Percentiles rank a stretch among this genome's conserved stretches.
phyloP scores from a whole-genome alignment of 2,797 vertebrate species.

The Pseudocheirus occidentalis region DNA sequence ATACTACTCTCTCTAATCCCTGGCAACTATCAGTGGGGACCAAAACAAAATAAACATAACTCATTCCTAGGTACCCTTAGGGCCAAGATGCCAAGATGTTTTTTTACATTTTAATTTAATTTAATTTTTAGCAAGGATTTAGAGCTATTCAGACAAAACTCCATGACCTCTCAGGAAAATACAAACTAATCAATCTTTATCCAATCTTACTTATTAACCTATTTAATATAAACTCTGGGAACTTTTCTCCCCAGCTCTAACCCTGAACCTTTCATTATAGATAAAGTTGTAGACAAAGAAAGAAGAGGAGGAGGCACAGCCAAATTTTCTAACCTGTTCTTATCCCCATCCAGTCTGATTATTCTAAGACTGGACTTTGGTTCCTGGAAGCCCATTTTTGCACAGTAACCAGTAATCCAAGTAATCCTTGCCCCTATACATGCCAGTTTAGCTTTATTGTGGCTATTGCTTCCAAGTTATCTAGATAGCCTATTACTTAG shows the following conservation, averaged over 20 bases:
- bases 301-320: not conserved
- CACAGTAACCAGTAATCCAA: not conserved
- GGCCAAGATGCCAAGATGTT: not conserved
- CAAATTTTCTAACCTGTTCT: not conserved
- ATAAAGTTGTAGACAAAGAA: not conserved
- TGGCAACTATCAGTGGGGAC: not conserved
- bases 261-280: not conserved
- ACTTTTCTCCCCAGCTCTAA: not conserved
- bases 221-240: not conserved
- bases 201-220: not conserved
- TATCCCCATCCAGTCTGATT: not conserved
- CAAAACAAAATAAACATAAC: not conserved
- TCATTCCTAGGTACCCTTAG: not conserved
- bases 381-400: not conserved
- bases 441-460: not conserved
- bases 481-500: slow-evolving; percentile 15
- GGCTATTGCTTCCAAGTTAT: not conserved
- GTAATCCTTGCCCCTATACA: not conserved
- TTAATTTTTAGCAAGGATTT: not conserved
- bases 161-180: not conserved
- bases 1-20: not conserved
- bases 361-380: not conserved
- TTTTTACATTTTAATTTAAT: no score
- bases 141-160: not conserved
- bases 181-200: not conserved